Evolutionary conservation across 2,888 invertebrate genomes (phyloP).

Genomic region (Craniophora ligustri): DNA sequence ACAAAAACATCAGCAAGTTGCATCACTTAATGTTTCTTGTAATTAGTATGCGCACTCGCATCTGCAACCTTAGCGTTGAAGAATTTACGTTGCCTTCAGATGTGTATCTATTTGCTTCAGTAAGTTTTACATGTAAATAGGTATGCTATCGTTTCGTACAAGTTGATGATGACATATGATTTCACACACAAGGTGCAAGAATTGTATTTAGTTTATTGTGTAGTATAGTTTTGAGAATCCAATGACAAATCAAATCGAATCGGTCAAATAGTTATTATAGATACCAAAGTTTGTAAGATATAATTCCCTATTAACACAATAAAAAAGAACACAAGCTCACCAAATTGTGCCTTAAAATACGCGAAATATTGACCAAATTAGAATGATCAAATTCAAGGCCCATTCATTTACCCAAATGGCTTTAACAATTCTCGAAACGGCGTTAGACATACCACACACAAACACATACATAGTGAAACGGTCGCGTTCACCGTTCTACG

Average conservation of each 20-base stretch:
- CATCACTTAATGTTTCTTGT: constrained; percentile 34
- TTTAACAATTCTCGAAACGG: constrained; percentile 23
- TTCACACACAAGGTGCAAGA: too few species aligned
- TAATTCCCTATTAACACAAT: not conserved
- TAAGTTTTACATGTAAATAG: constrained; percentile 38
- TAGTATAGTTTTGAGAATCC: too few species aligned
- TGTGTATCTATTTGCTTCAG: constrained; percentile 46
- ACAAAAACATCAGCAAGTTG: constrained; percentile 31
- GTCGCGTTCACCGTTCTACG: too few species aligned
- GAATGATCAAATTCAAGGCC: constrained; percentile 29
- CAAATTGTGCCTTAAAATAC: constrained; percentile 12
- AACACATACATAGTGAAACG: too few species aligned
- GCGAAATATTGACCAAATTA: constrained; percentile 22
- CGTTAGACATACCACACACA: too few species aligned
- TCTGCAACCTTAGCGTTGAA: constrained; percentile 45
- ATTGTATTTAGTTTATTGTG: too few species aligned
- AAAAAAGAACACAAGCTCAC: not conserved
- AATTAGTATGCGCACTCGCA: constrained; percentile 36
- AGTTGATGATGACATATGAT: not conserved
- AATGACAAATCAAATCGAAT: too few species aligned
- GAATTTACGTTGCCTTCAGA: constrained; percentile 52
- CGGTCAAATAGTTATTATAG: too few species aligned
- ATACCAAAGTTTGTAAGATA: too few species aligned
- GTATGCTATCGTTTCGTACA: too few species aligned
- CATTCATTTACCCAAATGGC: constrained; percentile 28